Percentiles rank a stretch among this genome's conserved stretches.
Conservation (phyloP, 2,888 invertebrate species). For the Drosophila maculinotata region DNA sequence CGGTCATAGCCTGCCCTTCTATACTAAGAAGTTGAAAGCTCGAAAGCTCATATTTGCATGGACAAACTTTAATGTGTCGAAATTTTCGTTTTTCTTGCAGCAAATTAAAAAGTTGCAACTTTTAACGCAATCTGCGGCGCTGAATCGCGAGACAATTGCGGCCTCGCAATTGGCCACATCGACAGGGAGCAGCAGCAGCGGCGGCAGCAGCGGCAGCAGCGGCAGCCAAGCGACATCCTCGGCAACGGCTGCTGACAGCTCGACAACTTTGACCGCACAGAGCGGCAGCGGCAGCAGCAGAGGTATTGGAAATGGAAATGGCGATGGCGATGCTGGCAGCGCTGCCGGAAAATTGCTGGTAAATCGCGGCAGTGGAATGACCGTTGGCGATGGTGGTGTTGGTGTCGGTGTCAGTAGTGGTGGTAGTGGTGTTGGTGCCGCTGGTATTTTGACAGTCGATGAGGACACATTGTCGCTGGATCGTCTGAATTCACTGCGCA, state of each 20-base stretch:
- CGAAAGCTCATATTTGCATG: constrained; percentile 7
- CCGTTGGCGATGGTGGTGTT: constrained; percentile 17
- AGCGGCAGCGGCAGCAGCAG: constrained; percentile 47
- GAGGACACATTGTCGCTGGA: constrained; percentile 84
- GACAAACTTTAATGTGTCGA: constrained; percentile 16
- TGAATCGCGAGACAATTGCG: constrained; percentile 85
- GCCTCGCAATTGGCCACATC: constrained; percentile 85
- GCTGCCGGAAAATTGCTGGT: constrained; percentile 65
- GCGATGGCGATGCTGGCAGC: constrained; percentile 60
- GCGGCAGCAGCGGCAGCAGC: constrained; percentile 48
- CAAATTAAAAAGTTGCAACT: constrained; percentile 85
- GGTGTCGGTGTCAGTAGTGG: constrained; percentile 26
- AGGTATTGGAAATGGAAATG: constrained; percentile 40
- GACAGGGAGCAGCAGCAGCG: constrained; percentile 68
- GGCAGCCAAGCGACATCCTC: constrained; percentile 61
- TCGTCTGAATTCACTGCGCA: constrained; percentile 84
- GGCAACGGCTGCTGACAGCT: constrained; percentile 71
- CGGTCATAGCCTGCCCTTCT: constrained; percentile 1
- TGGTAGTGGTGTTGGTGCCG: constrained; percentile 52
- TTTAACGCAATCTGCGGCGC: constrained; percentile 84
- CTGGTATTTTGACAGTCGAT: constrained; percentile 80
- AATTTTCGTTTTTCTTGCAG: constrained; percentile 63
- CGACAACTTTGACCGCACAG: constrained; percentile 72
- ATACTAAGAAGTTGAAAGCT: constrained; percentile 1
- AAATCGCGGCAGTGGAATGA: constrained; percentile 27